Conservation (phyloP, 1,140 invertebrate genomes). For the Belonocnema kinseyi region DNA sequence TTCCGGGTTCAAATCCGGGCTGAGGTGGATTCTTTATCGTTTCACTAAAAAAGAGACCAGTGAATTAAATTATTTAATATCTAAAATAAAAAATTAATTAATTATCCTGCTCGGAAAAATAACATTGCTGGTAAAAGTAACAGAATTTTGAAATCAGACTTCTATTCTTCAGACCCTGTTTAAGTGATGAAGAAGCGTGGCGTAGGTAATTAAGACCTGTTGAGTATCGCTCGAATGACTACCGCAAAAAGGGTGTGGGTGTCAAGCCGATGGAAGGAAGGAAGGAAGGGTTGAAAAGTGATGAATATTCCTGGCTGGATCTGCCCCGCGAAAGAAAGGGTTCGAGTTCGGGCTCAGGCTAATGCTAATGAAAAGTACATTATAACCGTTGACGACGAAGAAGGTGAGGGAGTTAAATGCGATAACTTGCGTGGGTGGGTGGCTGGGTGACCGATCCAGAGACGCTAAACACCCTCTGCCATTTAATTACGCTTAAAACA, state of each 20-base stretch:
- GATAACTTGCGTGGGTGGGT: slow-evolving; percentile 71
- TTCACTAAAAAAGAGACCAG: too few relatives aligned
- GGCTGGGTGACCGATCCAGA: slow-evolving; percentile 61
- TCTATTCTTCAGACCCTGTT: too few relatives aligned
- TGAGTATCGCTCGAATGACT: slow-evolving; percentile 59
- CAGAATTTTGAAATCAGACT: too few relatives aligned
- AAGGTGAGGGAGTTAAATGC: slow-evolving; percentile 62
- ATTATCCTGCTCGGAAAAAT: too few relatives aligned
- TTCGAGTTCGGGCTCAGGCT: slow-evolving; percentile 48
- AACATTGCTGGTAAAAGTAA: too few relatives aligned
- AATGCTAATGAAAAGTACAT: slow-evolving; percentile 71
- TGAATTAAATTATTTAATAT: too few relatives aligned
- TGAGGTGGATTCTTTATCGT: too few relatives aligned
- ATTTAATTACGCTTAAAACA: slow-evolving; percentile 73
- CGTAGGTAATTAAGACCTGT: slow-evolving; percentile 69
- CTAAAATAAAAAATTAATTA: too few relatives aligned
- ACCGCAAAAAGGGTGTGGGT: slow-evolving; percentile 49
- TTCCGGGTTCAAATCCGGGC: too few relatives aligned
- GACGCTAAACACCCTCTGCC: slow-evolving; percentile 65
- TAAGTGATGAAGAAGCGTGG: slow-evolving; percentile 28
- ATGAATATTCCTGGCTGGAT: slow-evolving; percentile 70
- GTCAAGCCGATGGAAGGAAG: slow-evolving; percentile 50
- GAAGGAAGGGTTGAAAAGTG: slow-evolving; percentile 68
- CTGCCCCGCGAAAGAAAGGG: slow-evolving; percentile 60
- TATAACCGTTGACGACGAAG: slow-evolving; percentile 51